Conservation (phyloP, 2,113 vertebrate genomes). For the Hemicordylus capensis region DNA sequence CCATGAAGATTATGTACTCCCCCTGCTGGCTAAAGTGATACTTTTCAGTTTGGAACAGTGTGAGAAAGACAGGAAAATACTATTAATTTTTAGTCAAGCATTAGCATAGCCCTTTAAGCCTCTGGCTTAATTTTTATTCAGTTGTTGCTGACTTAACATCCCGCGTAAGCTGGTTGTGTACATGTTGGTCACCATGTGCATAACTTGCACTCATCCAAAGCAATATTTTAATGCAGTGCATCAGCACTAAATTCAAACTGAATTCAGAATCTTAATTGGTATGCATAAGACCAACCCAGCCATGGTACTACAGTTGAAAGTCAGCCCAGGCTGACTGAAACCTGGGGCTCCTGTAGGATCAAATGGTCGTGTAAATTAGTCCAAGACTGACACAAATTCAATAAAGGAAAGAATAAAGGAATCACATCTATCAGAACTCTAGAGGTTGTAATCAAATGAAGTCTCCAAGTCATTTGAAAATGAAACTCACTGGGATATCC, state of each 20-base stretch:
- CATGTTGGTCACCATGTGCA: background rate
- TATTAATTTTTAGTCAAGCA: no score
- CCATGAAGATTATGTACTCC: slow-evolving; percentile 24
- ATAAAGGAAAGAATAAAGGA: background rate
- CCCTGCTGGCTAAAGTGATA: slow-evolving; percentile 28
- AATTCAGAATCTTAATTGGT: background rate
- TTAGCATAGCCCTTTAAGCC: background rate
- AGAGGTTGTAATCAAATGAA: background rate
- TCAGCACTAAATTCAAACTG: background rate
- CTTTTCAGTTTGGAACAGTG: background rate
- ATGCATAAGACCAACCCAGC: no score
- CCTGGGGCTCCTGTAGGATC: background rate
- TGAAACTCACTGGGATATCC: background rate
- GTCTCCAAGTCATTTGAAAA: no score
- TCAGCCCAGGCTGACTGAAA: background rate
- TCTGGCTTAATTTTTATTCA: background rate
- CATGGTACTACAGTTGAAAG: background rate
- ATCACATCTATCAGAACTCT: background rate
- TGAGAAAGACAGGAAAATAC: accelerated
- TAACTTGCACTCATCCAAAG: background rate
- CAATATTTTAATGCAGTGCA: background rate
- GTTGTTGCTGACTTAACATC: background rate
- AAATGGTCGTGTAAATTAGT: background rate
- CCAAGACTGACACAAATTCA: background rate
- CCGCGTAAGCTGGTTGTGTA: background rate